phyloP scores from a whole-genome alignment of 2,888 invertebrate genomes.

The Cylindroiulus punctatus region DNA sequence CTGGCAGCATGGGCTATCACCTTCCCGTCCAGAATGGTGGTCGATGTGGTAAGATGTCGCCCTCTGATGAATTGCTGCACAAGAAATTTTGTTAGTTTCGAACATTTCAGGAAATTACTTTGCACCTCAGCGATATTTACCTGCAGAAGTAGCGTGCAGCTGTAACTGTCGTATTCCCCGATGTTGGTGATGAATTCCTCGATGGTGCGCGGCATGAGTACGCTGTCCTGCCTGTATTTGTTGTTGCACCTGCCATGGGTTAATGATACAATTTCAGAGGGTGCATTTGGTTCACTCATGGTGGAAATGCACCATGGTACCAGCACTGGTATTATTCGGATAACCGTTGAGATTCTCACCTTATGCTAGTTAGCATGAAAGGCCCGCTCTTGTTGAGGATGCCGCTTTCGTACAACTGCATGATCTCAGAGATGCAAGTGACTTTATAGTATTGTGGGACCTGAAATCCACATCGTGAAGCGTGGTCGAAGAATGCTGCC shows the following conservation, averaged over 20 bases:
- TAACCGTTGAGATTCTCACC: constrained; percentile 1
- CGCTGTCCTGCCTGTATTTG: constrained; percentile 56
- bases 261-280: not conserved
- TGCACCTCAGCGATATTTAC: not conserved
- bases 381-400: constrained; percentile 54
- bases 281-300: too few relatives aligned
- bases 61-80: constrained; percentile 54
- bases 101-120: not conserved
- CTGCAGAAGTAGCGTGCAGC: constrained; percentile 55
- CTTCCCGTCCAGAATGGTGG: constrained; percentile 54
- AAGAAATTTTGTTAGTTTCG: not conserved
- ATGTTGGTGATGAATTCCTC: constrained; percentile 56
- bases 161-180: constrained; percentile 56
- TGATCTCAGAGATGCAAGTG: constrained; percentile 55
- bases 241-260: constrained; percentile 54
- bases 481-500: constrained; percentile 55
- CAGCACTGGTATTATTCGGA: too few relatives aligned
- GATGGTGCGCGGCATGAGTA: constrained; percentile 53
- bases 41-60: constrained; percentile 53
- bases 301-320: too few relatives aligned
- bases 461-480: constrained; percentile 48
- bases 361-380: constrained; percentile 54
- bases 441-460: constrained; percentile 55
- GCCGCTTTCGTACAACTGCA: constrained; percentile 56
- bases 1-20: constrained; percentile 56